Evolutionary conservation across 1,140 invertebrate genomes (phyloP), one percentile per base, ranked within the genome.

Genomic region (Monochamus saltuarius): DNA sequence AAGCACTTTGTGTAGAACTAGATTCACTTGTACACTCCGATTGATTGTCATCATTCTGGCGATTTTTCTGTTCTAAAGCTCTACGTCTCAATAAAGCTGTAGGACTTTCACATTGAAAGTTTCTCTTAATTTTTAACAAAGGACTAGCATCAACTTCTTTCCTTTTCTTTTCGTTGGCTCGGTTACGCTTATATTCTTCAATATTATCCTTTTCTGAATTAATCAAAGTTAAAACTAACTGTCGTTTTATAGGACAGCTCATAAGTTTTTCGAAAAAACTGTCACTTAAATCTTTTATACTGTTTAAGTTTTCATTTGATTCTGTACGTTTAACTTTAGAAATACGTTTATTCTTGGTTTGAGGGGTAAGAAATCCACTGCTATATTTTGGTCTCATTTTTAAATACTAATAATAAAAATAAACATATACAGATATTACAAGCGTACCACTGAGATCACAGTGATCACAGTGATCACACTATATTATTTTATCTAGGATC

Each of bases 91-190:
- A 14, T 42, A 66, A 49, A 13, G 54, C 49, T 35, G 58, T 58
- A 10, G 65, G 65, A 49, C 65, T 66, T 16, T 66, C 65, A 46
- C 52, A 66, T 14, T 65, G 40, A 34, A 50, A 34, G 36, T 37
- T 52, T 55, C 57, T 52, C 16, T 56, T 35, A 7, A 40, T 4
- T 42, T 49, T 62, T 1, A n/a, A 35, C 6, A 62, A 38, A 34
- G 52, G 56, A 50, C 38, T 63, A n/a, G 17, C 7, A 10, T n/a
- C 7, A 35, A 37, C 10, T 3, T 10, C 19, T 9, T 34, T 16
- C 36, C 14, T 35, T 14, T 38, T n/a, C 7, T 13, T 9, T 35
- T 22, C n/a, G n/a, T n/a, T 45, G 13, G 13, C 19, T 8, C 16
- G 11, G 11, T 56, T 36, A 46, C 38, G 45, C 14, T 46, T 56